Evolutionary conservation across 2,888 invertebrate species (phyloP), one percentile per base, ranked within the genome.

Genomic region (Odontothrips loti): DNA sequence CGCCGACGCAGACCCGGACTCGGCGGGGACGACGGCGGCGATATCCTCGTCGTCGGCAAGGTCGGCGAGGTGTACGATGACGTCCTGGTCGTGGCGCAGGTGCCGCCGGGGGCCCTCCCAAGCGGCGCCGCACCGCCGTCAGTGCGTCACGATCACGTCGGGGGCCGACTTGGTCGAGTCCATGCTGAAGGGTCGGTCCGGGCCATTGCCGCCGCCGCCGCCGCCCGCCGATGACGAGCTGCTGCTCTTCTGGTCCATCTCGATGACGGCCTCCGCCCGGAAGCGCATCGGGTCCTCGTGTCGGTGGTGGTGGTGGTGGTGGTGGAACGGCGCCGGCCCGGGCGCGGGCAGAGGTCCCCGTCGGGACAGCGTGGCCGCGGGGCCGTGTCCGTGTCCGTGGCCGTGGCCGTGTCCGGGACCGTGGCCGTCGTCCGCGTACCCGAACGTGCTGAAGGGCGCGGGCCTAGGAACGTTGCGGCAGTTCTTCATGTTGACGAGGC

Each of bases 91-190:
- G n/a, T 68, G 23, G n/a, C 23, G 68, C n/a, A 11, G 68, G 68
- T 11, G 68, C 27, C 68, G 23, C 68, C 84, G 63, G 82, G 82
- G 29, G 79, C 79, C 80, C 34, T 82, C 82, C 58, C 82, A 81
- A 20, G 82, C 82, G 80, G 83, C 84, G 78, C 83, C 83, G 68
- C 85, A 86, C 88, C 88, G 87, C 85, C 91, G 92, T 93, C 92
- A 93, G 91, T 93, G 93, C 83, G 93, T 93, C 85, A 95, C 95
- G 86, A 96, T 95, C 85, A 96, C 96, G 87, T 96, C 96, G 80
- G 96, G 96, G 1, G 96, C 96, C 82, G 96, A 95, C 86, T 95
- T 94, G 82, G 95, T 95, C 82, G 95, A 95, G 86, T 95, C 93
- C 82, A 92, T 92, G 83, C 81, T 84, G 82, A 80, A 83, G 79